Evolutionary conservation across 1,140 invertebrate species (phyloP).

Genomic region (Drosophila nikananu): DNA sequence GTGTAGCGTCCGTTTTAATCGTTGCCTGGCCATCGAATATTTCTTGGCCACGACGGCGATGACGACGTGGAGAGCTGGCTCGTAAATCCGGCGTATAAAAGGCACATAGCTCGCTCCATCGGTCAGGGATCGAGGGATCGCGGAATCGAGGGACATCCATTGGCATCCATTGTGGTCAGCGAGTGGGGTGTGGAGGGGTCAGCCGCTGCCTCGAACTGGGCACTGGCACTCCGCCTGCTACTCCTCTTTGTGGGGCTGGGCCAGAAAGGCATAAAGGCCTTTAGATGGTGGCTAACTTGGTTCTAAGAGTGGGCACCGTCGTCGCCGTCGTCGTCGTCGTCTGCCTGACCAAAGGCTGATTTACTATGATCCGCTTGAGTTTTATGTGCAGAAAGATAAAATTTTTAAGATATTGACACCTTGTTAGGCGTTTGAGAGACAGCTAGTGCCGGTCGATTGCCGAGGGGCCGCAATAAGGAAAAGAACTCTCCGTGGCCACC

Average conservation of each 20-base stretch:
- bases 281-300: slow-evolving; percentile 49
- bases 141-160: slow-evolving; percentile 4
- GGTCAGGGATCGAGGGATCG: slow-evolving; percentile 39
- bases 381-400: slow-evolving; percentile 84
- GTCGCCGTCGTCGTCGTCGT: slow-evolving; percentile 27
- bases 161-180: slow-evolving; percentile 59
- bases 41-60: slow-evolving; percentile 62
- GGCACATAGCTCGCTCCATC: slow-evolving; percentile 68
- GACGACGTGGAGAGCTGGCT: slow-evolving; percentile 56
- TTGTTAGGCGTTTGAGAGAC: slow-evolving; percentile 79
- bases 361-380: slow-evolving; percentile 83
- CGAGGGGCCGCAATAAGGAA: slow-evolving; percentile 43
- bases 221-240: slow-evolving; percentile 13
- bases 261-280: slow-evolving; percentile 40
- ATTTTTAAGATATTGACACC: slow-evolving; percentile 84
- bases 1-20: slow-evolving; percentile 83
- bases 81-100: slow-evolving; percentile 81
- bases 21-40: slow-evolving; percentile 81
- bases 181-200: slow-evolving; percentile 33
- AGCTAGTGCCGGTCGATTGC: slow-evolving; percentile 27
- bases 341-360: slow-evolving; percentile 80
- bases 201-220: slow-evolving; percentile 7
- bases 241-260: slow-evolving; percentile 20
- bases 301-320: slow-evolving; percentile 34
- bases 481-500: slow-evolving; percentile 27